Percentiles rank a stretch among this genome's conserved stretches.
These are phyloP conservation scores for Neolamprologus sp. DNA, from an alignment of 2,113 vertebrate species.

Conservation along the genomic window DNA sequence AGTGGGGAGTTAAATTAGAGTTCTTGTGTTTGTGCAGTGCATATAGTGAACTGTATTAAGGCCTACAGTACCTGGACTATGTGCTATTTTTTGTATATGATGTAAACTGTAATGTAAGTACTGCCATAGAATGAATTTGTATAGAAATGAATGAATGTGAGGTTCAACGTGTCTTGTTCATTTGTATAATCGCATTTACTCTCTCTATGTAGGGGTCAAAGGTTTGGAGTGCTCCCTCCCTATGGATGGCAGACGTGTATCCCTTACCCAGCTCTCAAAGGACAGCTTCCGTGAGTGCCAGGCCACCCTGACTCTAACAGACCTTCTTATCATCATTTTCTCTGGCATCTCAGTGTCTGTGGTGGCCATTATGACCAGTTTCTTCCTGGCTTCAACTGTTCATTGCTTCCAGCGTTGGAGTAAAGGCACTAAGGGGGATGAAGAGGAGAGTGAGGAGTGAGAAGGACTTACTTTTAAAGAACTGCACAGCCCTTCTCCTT, in stretches of 20 bases:
- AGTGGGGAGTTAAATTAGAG: neutral
- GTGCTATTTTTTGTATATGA: neutral
- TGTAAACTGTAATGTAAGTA: neutral
- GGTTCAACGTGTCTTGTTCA: neutral
- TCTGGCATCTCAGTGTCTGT: slow-evolving; percentile 95
- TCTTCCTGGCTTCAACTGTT: slow-evolving; percentile 93
- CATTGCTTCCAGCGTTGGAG: slow-evolving; percentile 96
- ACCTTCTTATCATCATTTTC: slow-evolving; percentile 97
- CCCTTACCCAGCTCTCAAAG: slow-evolving; percentile 86
- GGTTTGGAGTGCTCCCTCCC: slow-evolving; percentile 92
- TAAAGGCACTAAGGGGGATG: slow-evolving; percentile 85
- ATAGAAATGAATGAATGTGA: neutral
- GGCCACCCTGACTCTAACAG: slow-evolving; percentile 86
- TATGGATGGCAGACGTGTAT: slow-evolving; percentile 80
- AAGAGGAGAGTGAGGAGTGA: slow-evolving; percentile 89
- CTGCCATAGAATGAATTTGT: neutral
- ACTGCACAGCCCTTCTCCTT: neutral
- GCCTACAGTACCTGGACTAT: neutral
- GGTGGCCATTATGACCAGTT: slow-evolving; percentile 94
- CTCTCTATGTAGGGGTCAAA: slow-evolving; percentile 75
- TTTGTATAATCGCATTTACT: neutral
- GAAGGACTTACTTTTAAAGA: neutral
- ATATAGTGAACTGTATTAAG: neutral
- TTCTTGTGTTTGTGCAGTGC: neutral
- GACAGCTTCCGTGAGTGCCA: slow-evolving; percentile 96